phyloP scores from a whole-genome alignment of 2,888 invertebrate species.

The Thereva unica region DNA sequence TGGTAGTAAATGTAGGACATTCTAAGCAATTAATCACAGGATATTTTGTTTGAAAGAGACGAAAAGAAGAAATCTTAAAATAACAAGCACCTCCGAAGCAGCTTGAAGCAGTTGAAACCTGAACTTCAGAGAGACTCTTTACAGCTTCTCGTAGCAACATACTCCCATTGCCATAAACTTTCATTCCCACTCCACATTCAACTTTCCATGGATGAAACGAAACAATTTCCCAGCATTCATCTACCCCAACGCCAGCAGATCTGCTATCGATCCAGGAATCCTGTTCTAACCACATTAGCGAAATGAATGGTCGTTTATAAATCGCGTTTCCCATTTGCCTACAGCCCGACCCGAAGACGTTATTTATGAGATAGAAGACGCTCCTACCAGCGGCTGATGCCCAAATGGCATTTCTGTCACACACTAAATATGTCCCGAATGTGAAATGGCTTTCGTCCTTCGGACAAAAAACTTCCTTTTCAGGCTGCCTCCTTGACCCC shows the following conservation, averaged over 20 bases:
- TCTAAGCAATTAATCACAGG: no score
- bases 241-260: no score
- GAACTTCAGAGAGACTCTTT: no score
- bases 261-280: slow-evolving; percentile 20
- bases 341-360: slow-evolving; percentile 15
- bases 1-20: no score
- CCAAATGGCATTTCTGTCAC: slow-evolving; percentile 23
- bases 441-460: slow-evolving; percentile 13
- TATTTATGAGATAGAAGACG: slow-evolving; percentile 30
- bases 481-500: slow-evolving; percentile 22
- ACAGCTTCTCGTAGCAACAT: no score
- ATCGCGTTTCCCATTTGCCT: slow-evolving; percentile 25
- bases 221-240: slow-evolving; percentile 2
- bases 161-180: no score
- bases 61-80: no score
- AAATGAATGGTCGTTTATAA: slow-evolving; percentile 32
- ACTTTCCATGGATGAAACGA: no score
- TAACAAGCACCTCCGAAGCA: no score
- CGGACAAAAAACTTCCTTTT: slow-evolving; percentile 13
- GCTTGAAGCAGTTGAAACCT: no score
- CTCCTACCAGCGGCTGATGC: neutral
- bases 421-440: slow-evolving; percentile 19
- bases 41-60: no score
- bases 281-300: slow-evolving; percentile 29
- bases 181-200: no score